These are phyloP conservation scores for Heliothis subflexa DNA, from an alignment of 1,140 invertebrate species.

Conservation along the genomic window DNA sequence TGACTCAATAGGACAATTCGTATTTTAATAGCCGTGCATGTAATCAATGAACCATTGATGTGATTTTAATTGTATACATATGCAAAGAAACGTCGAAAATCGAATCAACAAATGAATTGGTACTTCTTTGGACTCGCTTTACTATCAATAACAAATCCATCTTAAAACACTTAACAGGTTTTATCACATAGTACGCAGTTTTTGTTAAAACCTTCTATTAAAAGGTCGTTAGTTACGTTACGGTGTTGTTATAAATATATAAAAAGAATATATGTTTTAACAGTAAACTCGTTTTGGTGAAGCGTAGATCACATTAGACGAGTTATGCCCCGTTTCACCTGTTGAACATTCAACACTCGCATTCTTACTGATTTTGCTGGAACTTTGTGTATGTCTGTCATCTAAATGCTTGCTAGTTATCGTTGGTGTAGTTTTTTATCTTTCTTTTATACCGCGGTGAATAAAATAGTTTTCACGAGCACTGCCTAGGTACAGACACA, in stretches of 20 bases:
- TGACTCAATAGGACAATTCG: background rate
- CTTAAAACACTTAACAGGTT: background rate
- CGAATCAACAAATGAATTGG: background rate
- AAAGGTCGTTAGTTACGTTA: conserved; percentile 9
- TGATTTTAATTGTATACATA: background rate
- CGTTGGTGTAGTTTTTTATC: background rate
- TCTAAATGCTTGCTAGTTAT: background rate
- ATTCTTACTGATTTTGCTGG: background rate
- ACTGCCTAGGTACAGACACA: no score
- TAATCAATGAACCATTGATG: background rate
- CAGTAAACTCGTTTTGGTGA: conserved; percentile 28
- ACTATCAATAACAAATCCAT: background rate
- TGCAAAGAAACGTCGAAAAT: background rate
- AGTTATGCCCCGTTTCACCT: conserved; percentile 18
- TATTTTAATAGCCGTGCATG: background rate
- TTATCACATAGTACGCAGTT: background rate
- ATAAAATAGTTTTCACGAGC: no score
- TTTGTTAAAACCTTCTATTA: background rate
- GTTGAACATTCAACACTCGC: conserved; percentile 8
- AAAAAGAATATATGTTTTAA: conserved; percentile 29
- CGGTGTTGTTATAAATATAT: background rate
- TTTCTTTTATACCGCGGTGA: background rate
- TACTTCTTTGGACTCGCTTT: background rate
- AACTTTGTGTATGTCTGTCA: no score
- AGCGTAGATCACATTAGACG: conserved; percentile 18